These are phyloP conservation scores for Setophaga petechia DNA, from an alignment of 2,113 vertebrate genomes.

Conservation along the genomic window DNA sequence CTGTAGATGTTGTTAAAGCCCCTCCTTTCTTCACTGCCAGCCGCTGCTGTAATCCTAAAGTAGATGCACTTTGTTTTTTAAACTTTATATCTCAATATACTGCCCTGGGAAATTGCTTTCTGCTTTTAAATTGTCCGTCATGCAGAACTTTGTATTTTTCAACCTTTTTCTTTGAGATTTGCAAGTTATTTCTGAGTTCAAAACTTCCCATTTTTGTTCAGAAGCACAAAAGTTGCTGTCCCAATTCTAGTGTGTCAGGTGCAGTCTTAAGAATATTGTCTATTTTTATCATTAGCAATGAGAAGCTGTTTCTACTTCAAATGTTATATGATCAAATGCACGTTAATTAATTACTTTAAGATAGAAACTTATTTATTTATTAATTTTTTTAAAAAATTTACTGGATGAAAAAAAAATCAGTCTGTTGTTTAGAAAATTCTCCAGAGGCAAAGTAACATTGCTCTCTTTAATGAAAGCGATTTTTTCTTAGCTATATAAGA, in stretches of 20 bases:
- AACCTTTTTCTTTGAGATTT: background rate
- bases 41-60: background rate
- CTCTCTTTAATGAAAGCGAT: background rate
- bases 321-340: background rate
- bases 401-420: background rate
- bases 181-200: background rate
- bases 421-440: background rate
- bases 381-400: background rate
- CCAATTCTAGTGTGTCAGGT: background rate
- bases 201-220: background rate
- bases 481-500: background rate
- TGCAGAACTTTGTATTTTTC: background rate
- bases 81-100: background rate
- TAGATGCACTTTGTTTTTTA: background rate
- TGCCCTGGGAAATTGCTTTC: background rate
- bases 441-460: background rate
- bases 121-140: background rate
- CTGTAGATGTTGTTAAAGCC: background rate
- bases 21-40: background rate
- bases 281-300: background rate
- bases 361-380: background rate
- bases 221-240: background rate
- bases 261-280: background rate
- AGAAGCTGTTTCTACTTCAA: background rate
- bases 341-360: background rate